phyloP scores from a whole-genome alignment of 2,113 vertebrate species.

The Oryzias celebensis region DNA sequence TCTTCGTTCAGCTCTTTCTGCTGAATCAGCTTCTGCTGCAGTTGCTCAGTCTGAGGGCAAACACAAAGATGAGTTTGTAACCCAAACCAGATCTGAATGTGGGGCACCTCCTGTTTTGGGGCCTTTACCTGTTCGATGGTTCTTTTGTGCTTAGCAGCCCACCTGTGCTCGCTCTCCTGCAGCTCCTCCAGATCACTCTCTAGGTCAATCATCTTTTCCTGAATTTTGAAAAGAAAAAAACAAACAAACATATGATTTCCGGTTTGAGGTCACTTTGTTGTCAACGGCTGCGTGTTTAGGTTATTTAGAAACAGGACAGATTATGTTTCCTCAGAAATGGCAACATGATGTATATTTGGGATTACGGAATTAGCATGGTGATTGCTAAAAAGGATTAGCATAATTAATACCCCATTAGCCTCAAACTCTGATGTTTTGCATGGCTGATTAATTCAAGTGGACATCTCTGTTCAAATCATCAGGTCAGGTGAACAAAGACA shows the following conservation, averaged over 20 bases:
- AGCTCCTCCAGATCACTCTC: constrained; percentile 78
- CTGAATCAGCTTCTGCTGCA: constrained; percentile 78
- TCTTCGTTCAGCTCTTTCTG: constrained; percentile 76
- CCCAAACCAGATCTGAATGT: not conserved
- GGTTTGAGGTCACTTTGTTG: constrained; percentile 18
- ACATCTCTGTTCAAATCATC: constrained; percentile 36
- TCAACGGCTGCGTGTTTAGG: not conserved
- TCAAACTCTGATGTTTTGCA: constrained; percentile 41
- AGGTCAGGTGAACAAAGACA: constrained; percentile 16
- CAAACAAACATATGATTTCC: not conserved
- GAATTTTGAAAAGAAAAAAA: constrained; percentile 4
- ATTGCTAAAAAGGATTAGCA: constrained; percentile 56
- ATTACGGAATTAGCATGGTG: constrained; percentile 42
- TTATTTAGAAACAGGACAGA: constrained; percentile 27
- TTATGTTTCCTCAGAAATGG: constrained; percentile 40
- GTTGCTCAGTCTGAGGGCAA: constrained; percentile 69
- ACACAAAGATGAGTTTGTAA: not conserved
- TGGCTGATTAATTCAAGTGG: constrained; percentile 51
- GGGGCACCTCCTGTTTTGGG: not conserved
- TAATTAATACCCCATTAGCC: constrained; percentile 61
- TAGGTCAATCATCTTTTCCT: constrained; percentile 78
- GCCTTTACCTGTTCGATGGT: constrained; percentile 72
- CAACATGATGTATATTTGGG: constrained; percentile 32
- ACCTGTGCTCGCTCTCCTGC: constrained; percentile 76
- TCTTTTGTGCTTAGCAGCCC: constrained; percentile 73